phyloP scores from a whole-genome alignment of 2,113 vertebrate genomes.

The Rhegmatorhina hoffmannsi region DNA sequence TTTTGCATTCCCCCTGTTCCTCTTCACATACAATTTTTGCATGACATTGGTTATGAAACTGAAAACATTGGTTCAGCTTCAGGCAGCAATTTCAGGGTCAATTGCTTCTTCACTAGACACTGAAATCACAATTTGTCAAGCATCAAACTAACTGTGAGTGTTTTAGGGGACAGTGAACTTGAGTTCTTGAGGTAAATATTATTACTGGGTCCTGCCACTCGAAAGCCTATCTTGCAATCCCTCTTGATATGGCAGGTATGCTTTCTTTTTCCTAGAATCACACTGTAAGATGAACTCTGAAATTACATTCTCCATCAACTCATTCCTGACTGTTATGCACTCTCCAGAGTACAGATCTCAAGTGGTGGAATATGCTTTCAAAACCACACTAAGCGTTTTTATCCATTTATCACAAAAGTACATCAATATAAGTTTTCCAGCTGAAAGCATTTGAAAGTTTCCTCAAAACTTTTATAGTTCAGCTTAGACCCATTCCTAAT shows the following conservation, averaged over 20 bases:
- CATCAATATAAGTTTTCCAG: conserved; percentile 12
- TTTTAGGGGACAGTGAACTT: conserved; percentile 4
- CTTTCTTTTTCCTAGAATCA: background rate
- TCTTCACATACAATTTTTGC: background rate
- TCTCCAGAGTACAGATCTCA: background rate
- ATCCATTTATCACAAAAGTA: background rate
- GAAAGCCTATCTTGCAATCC: background rate
- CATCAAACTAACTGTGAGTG: conserved; percentile 25
- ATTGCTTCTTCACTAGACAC: conserved; percentile 44
- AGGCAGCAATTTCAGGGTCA: conserved; percentile 67
- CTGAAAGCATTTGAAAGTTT: conserved; percentile 45
- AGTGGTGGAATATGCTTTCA: background rate
- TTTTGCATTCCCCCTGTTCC: background rate
- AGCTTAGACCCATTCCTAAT: conserved; percentile 19
- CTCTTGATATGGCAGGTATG: background rate
- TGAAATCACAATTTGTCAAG: conserved; percentile 56
- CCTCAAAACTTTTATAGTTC: conserved; percentile 9
- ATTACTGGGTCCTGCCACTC: background rate
- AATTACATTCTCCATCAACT: conserved; percentile 24
- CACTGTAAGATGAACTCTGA: background rate
- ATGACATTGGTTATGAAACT: conserved; percentile 10
- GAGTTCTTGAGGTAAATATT: background rate
- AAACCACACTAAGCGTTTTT: background rate
- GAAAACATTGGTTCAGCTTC: conserved; percentile 35
- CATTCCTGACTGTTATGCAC: background rate